A percentile compares a stretch with the other conserved stretches of the same genome.
Evolutionary conservation across 1,140 invertebrate genomes (phyloP).

Genomic region (Euura saliciscinereae): DNA sequence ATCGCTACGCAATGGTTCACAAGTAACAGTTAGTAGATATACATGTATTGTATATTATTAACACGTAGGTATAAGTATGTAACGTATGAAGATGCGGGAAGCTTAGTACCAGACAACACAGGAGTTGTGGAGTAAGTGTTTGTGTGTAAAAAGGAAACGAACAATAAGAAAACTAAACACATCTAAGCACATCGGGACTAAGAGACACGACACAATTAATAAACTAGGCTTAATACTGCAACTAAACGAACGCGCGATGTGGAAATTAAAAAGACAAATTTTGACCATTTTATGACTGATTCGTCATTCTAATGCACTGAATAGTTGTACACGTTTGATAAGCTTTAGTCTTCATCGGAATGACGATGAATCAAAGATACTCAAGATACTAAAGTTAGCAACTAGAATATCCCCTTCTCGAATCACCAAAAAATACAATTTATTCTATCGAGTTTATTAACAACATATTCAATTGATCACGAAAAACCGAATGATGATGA

Average conservation of each 20-base stretch:
- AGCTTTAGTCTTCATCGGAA: too few species aligned
- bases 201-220: background rate
- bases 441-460: too few species aligned
- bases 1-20: slow-evolving; percentile 60
- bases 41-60: slow-evolving; percentile 10
- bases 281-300: too few species aligned
- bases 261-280: background rate
- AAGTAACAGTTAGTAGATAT: slow-evolving; percentile 33
- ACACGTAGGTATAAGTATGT: slow-evolving; percentile 9
- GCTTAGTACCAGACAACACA: slow-evolving; percentile 48
- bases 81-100: slow-evolving; percentile 35
- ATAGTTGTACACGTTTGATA: too few species aligned
- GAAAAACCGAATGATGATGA: too few species aligned
- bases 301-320: too few species aligned
- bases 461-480: too few species aligned
- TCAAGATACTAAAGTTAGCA: slow-evolving; percentile 12
- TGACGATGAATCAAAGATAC: too few species aligned
- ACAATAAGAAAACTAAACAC: background rate
- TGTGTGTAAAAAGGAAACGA: background rate
- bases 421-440: too few species aligned
- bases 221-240: background rate
- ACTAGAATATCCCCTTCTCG: slow-evolving; percentile 19
- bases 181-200: background rate
- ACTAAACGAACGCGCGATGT: background rate
- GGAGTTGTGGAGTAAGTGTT: slow-evolving; percentile 20